Evolutionary conservation across 2,113 vertebrate species (phyloP).

Genomic region (Hymenochirus boettgeri): DNA sequence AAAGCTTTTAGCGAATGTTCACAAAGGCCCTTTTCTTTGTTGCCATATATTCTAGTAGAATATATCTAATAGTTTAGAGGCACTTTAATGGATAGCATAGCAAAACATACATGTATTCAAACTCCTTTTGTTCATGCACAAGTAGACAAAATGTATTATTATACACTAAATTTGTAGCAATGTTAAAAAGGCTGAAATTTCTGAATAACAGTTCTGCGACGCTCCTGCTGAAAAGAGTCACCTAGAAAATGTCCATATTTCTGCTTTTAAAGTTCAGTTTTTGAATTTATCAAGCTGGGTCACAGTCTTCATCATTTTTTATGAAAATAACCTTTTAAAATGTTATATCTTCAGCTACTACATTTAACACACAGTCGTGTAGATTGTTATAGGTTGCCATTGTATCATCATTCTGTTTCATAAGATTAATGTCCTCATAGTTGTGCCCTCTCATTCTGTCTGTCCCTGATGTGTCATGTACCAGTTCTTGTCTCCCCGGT

Average conservation of each 20-base stretch:
- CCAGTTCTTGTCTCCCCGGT: too few relatives aligned
- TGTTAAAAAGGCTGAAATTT: neutral
- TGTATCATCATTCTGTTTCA: too few relatives aligned
- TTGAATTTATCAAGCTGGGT: neutral
- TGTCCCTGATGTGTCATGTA: too few relatives aligned
- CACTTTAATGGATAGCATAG: neutral
- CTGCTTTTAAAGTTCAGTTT: neutral
- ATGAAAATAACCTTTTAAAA: neutral
- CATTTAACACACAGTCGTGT: neutral
- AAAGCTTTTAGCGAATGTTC: slow-evolving; percentile 5
- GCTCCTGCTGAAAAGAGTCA: too few relatives aligned
- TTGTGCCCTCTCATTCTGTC: too few relatives aligned
- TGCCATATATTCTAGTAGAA: neutral
- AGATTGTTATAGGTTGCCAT: too few relatives aligned
- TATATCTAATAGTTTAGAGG: neutral
- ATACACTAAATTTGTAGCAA: neutral
- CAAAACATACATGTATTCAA: neutral
- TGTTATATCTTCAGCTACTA: neutral
- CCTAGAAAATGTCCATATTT: neutral
- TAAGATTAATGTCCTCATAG: too few relatives aligned
- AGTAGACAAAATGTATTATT: neutral
- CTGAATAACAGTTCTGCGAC: too few relatives aligned
- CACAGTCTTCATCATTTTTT: neutral
- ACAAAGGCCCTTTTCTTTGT: neutral
- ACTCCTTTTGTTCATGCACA: neutral